Conservation (phyloP, 1,140 invertebrate genomes). For the Octopus sinensis region DNA sequence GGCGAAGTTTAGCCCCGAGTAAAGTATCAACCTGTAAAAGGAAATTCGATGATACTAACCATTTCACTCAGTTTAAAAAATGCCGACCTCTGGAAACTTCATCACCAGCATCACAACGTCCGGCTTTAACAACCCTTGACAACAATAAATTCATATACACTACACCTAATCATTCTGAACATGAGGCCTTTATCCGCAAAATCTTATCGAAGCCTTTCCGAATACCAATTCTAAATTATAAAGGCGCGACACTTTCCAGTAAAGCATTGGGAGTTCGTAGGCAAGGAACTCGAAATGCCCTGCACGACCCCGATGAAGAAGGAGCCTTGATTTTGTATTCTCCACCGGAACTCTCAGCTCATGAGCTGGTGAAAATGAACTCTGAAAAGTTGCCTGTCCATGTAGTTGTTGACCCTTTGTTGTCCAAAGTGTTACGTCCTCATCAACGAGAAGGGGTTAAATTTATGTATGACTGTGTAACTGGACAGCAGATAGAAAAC, state of each 20-base stretch:
- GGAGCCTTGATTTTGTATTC: slow-evolving; percentile 87
- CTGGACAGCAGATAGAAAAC: slow-evolving; percentile 81
- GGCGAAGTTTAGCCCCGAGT: slow-evolving; percentile 44
- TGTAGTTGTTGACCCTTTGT: slow-evolving; percentile 89
- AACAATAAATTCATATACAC: neutral
- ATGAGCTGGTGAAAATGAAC: slow-evolving; percentile 78
- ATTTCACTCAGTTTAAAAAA: neutral
- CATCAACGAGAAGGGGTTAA: slow-evolving; percentile 99
- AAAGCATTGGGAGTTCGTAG: slow-evolving; percentile 74
- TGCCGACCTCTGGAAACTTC: neutral
- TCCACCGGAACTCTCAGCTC: slow-evolving; percentile 77
- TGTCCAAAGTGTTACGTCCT: slow-evolving; percentile 86
- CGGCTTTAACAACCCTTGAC: neutral
- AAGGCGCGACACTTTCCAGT: slow-evolving; percentile 32
- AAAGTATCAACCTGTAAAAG: slow-evolving; percentile 18
- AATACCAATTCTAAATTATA: slow-evolving; percentile 89
- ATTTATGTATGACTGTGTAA: slow-evolving; percentile 99
- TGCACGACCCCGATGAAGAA: slow-evolving; percentile 92
- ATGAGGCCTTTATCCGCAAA: slow-evolving; percentile 78
- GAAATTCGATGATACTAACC: neutral
- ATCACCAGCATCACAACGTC: neutral
- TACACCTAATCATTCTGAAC: slow-evolving; percentile 35
- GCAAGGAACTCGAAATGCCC: slow-evolving; percentile 68
- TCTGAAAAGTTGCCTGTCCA: slow-evolving; percentile 68
- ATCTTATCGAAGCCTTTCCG: slow-evolving; percentile 88